Conservation (phyloP, 2,113 vertebrate genomes). For the Camelus dromedarius region DNA sequence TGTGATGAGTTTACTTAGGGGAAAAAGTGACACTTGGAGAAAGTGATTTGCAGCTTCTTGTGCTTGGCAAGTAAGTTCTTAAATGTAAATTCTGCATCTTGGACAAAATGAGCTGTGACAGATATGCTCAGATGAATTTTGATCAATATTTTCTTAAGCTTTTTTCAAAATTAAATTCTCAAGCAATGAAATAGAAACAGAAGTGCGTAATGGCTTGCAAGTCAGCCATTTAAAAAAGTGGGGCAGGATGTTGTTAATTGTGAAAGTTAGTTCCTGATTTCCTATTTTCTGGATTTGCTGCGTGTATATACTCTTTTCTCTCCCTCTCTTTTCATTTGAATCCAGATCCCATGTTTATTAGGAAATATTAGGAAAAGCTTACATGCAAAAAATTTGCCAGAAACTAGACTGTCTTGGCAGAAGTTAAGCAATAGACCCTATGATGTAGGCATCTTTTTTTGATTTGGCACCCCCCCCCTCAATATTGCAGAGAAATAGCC, state of each 20-base stretch:
- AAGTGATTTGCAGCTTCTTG: slow-evolving; percentile 11
- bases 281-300: background rate
- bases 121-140: background rate
- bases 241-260: background rate
- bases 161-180: background rate
- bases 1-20: background rate
- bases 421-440: background rate
- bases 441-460: background rate
- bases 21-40: background rate
- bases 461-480: background rate
- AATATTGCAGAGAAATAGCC: background rate
- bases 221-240: background rate
- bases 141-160: slow-evolving; percentile 13
- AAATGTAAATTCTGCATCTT: slow-evolving; percentile 22
- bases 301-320: background rate
- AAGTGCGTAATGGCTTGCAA: background rate
- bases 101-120: slow-evolving; percentile 1
- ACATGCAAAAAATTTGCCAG: background rate
- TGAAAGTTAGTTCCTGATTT: background rate
- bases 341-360: background rate
- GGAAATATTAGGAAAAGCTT: background rate
- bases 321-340: background rate
- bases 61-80: background rate
- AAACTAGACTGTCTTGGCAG: background rate
- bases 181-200: background rate